A percentile compares a stretch with the other conserved stretches of the same genome.
Conservation (phyloP, 30 jellyfish, hydroid and myxozoan genomes). For the Aurelia sp. region DNA sequence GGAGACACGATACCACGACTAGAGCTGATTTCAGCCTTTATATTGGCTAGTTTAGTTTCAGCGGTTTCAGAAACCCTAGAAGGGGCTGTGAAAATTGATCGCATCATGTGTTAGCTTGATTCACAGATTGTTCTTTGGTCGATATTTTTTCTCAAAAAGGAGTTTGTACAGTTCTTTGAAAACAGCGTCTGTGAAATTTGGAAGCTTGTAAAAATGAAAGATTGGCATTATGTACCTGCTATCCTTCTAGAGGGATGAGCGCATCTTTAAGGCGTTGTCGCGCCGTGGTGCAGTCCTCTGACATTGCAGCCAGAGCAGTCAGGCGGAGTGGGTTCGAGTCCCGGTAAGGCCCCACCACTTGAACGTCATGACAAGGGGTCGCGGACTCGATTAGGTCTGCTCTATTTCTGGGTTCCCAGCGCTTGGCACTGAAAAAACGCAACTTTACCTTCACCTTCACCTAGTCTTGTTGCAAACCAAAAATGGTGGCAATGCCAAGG, state of each 20-base stretch:
- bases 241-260: too few species aligned
- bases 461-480: neutral
- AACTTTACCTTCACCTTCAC: too few species aligned
- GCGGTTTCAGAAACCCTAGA: neutral
- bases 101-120: neutral
- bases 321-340: too few species aligned
- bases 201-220: neutral
- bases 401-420: too few species aligned
- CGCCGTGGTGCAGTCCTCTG: too few species aligned
- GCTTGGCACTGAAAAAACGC: too few species aligned
- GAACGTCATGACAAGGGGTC: too few species aligned
- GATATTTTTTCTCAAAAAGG: neutral
- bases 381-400: too few species aligned
- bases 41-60: neutral
- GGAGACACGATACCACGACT: slow-evolving; percentile 6
- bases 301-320: too few species aligned
- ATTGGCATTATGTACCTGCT: slow-evolving; percentile 6
- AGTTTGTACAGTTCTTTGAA: slow-evolving; percentile 18
- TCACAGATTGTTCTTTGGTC: too few species aligned
- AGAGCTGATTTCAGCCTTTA: neutral
- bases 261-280: too few species aligned
- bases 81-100: neutral
- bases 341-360: too few species aligned
- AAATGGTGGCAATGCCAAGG: neutral
- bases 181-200: slow-evolving; percentile 8